Evolutionary conservation across 2,797 vertebrate species (phyloP).

Genomic region (Acropternis orthonyx): DNA sequence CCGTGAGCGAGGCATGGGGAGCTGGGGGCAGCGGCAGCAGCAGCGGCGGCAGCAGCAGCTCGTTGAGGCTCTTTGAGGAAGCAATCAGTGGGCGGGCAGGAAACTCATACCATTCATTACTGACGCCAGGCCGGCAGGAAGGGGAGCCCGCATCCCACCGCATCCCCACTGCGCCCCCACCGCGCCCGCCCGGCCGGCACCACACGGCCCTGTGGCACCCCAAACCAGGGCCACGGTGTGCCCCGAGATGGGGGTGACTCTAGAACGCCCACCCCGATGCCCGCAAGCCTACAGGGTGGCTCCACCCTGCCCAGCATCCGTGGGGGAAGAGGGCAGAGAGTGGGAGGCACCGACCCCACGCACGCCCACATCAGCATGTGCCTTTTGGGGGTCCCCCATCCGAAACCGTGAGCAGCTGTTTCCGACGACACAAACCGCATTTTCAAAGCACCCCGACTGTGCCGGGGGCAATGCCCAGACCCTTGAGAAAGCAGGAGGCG

Average conservation of each 20-base stretch:
- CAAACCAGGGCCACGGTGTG: background rate
- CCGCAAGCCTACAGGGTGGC: background rate
- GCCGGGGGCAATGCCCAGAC: background rate
- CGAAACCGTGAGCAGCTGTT: background rate
- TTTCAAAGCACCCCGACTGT: background rate
- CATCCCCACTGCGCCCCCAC: background rate
- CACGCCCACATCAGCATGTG: background rate
- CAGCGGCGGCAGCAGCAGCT: constrained; percentile 40
- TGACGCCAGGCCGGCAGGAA: constrained; percentile 45
- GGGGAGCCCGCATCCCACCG: background rate
- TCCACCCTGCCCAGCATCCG: background rate
- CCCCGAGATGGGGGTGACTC: background rate
- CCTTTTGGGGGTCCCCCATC: background rate
- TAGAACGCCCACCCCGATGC: fast-evolving
- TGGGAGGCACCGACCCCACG: background rate
- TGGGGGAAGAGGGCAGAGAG: background rate
- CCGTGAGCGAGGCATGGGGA: fast-evolving
- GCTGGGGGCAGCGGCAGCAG: background rate
- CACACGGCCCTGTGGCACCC: background rate
- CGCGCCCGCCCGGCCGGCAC: background rate
- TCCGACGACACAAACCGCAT: fast-evolving
- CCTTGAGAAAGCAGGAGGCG: fast-evolving
- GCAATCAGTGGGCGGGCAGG: constrained; percentile 66
- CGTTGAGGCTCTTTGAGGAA: constrained; percentile 38
- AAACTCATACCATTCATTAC: constrained; percentile 69